A percentile compares a stretch with the other conserved stretches of the same genome.
These are phyloP conservation scores for Leptothorax acervorum DNA, from an alignment of 2,888 invertebrate genomes.

Conservation along the genomic window DNA sequence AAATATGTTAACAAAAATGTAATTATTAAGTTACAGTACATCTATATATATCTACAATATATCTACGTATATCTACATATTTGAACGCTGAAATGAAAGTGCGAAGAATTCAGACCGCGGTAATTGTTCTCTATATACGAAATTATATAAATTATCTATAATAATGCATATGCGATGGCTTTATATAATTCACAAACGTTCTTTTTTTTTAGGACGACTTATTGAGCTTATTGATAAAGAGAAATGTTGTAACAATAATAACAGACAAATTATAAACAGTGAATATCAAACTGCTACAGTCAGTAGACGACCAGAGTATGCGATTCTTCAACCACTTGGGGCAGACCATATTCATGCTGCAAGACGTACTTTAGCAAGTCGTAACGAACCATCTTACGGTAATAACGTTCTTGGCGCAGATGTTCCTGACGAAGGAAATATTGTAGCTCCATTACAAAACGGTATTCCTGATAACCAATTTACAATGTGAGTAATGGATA, in stretches of 20 bases:
- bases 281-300: background rate
- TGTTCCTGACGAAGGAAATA: background rate
- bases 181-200: background rate
- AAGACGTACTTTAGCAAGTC: no score
- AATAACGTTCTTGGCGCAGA: background rate
- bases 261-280: background rate
- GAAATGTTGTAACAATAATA: background rate
- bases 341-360: background rate
- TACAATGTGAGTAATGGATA: background rate
- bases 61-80: constrained; percentile 6
- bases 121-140: constrained; percentile 3
- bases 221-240: background rate
- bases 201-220: background rate
- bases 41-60: background rate
- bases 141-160: background rate
- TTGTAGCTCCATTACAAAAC: background rate
- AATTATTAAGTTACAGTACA: constrained; percentile 37
- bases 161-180: background rate
- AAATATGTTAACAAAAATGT: constrained; percentile 25
- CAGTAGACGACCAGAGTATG: no score
- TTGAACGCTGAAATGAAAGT: constrained; percentile 30
- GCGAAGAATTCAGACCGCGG: constrained; percentile 5
- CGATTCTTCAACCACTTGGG: no score
- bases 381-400: no score
- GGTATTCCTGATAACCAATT: no score